Evolutionary conservation across 2,888 invertebrate species (phyloP).

Genomic region (Lepidocyrtinus sp.): DNA sequence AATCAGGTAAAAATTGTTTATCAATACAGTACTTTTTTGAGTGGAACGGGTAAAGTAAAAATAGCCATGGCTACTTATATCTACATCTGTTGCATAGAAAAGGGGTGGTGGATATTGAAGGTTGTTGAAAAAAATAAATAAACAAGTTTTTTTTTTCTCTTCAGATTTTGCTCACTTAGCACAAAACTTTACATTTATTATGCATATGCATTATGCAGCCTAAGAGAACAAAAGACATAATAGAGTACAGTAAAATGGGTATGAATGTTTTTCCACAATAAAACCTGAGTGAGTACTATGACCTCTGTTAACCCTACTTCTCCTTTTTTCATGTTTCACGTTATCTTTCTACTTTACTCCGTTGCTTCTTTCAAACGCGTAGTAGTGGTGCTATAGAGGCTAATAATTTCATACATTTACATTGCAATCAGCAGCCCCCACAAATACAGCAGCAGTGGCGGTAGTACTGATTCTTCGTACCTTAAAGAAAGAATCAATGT

Average conservation of each 20-base stretch:
- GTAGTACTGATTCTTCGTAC: too few species aligned
- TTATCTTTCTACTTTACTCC: conserved; percentile 36
- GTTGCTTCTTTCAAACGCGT: too few species aligned
- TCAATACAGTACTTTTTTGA: too few species aligned
- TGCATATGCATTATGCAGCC: neutral
- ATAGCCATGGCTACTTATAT: too few species aligned
- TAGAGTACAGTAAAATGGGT: conserved; percentile 33
- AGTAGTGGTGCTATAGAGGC: too few species aligned
- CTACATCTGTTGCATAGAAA: conserved; percentile 1
- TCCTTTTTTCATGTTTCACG: conserved; percentile 32
- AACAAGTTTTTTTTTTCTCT: conserved; percentile 2
- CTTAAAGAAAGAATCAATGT: too few species aligned
- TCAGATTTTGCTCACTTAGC: neutral
- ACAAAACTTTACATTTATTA: neutral
- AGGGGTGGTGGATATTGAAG: neutral
- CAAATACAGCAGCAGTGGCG: too few species aligned
- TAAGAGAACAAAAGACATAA: conserved; percentile 3
- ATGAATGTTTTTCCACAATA: conserved; percentile 49
- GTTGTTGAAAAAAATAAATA: conserved; percentile 2
- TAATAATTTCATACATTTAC: too few species aligned
- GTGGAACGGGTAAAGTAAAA: too few species aligned
- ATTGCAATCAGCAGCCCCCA: too few species aligned
- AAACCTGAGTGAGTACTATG: conserved; percentile 58
- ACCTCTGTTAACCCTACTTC: conserved; percentile 60
- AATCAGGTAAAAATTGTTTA: neutral